A percentile compares a stretch with the other conserved stretches of the same genome.
Conservation (phyloP, 2,113 vertebrate genomes). For the Passerina amoena region DNA sequence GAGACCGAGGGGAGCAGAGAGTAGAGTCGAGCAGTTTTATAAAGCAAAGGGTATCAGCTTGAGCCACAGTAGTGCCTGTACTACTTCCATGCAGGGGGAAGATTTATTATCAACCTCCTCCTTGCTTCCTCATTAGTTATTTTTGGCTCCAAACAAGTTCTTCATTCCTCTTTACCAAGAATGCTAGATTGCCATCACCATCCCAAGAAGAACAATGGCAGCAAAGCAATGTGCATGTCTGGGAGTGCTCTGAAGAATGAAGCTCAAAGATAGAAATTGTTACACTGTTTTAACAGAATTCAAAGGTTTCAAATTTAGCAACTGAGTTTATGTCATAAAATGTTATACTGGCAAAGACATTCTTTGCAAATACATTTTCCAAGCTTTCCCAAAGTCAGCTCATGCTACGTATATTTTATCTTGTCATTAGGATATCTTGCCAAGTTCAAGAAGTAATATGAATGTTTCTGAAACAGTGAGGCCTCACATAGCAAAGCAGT, state of each 20-base stretch:
- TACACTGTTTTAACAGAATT: not conserved
- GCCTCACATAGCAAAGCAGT: not conserved
- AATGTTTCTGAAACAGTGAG: not conserved
- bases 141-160: not conserved
- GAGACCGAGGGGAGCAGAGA: not conserved
- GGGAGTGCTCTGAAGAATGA: not conserved
- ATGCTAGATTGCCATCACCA: not conserved
- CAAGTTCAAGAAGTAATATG: not conserved
- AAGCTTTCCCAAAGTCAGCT: not conserved
- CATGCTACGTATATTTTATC: not conserved
- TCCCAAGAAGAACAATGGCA: not conserved
- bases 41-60: not conserved
- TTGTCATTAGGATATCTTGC: not conserved
- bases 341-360: not conserved
- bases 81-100: not conserved
- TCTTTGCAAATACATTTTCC: not conserved
- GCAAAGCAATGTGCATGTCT: not conserved
- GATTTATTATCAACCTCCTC: conserved; percentile 6
- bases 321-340: not conserved
- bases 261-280: not conserved
- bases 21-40: not conserved
- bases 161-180: conserved; percentile 20
- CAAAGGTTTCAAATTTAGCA: not conserved
- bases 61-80: not conserved
- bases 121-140: conserved; percentile 46